Conservation (phyloP, 2,797 vertebrate species). For the Cyclura pinguis region DNA sequence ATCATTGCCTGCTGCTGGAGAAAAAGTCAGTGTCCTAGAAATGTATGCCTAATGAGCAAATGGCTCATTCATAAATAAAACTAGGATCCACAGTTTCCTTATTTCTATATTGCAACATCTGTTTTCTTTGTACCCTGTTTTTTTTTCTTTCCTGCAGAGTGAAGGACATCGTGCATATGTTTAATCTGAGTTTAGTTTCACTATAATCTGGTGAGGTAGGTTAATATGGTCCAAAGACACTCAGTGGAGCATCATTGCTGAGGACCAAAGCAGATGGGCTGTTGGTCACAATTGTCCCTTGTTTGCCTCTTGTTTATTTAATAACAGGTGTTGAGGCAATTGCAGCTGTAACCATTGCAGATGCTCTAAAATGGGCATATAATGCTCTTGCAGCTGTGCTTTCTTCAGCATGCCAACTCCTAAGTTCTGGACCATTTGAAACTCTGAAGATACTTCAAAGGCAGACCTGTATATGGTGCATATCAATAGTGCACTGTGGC, state of each 20-base stretch:
- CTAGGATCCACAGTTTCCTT: not conserved
- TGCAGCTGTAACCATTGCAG: not conserved
- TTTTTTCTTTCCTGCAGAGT: no score
- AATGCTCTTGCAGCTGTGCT: no score
- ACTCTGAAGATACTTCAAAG: not conserved
- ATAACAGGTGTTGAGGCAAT: not conserved
- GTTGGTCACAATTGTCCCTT: not conserved
- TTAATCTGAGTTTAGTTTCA: not conserved
- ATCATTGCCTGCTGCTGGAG: not conserved
- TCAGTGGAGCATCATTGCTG: not conserved
- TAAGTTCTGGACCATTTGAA: no score
- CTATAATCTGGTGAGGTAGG: not conserved
- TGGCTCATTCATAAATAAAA: not conserved
- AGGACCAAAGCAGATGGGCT: not conserved
- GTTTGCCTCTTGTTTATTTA: not conserved
- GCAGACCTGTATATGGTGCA: not conserved
- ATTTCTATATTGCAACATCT: not conserved
- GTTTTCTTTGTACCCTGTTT: not conserved
- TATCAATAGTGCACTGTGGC: not conserved
- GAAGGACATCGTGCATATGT: no score
- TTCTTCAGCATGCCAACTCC: no score
- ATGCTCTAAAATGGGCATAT: not conserved
- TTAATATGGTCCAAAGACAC: not conserved
- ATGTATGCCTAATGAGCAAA: not conserved
- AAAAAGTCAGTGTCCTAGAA: constrained; percentile 8